phyloP scores from a whole-genome alignment of 2,113 vertebrate species.

The Pampusana beccarii region DNA sequence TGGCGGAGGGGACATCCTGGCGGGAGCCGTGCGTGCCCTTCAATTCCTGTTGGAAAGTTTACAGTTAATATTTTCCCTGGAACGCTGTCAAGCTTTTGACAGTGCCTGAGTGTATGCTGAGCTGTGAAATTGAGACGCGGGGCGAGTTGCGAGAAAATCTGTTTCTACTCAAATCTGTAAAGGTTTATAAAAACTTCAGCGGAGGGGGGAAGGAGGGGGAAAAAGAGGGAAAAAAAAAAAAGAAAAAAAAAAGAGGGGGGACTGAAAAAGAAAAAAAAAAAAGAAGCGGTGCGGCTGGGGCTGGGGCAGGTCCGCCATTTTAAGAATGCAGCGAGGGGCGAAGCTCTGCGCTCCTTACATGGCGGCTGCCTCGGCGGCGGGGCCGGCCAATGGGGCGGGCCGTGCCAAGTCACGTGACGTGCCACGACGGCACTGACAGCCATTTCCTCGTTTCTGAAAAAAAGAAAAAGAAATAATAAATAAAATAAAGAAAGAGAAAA shows the following conservation, averaged over 20 bases:
- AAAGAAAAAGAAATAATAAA: not conserved
- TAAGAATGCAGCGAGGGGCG: conserved; percentile 83
- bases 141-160: conserved; percentile 86
- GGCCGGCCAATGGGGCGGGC: conserved; percentile 82
- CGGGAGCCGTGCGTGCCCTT: conserved; percentile 64
- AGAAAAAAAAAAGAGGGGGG: not conserved
- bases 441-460: conserved; percentile 76
- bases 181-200: conserved; percentile 78
- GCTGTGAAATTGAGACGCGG: conserved; percentile 83
- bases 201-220: conserved; percentile 5
- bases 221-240: not conserved
- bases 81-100: conserved; percentile 86
- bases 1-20: conserved; percentile 53
- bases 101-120: conserved; percentile 81
- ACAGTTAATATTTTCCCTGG: conserved; percentile 92
- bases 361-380: conserved; percentile 83
- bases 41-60: conserved; percentile 81
- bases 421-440: conserved; percentile 87
- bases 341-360: conserved; percentile 87
- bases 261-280: not conserved
- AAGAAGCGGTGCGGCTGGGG: not conserved
- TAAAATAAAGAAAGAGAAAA: not conserved
- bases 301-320: conserved; percentile 83
- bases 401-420: conserved; percentile 83
- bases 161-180: conserved; percentile 86